phyloP scores from a whole-genome alignment of 2,888 invertebrate species.

The Tanypteryx hageni region DNA sequence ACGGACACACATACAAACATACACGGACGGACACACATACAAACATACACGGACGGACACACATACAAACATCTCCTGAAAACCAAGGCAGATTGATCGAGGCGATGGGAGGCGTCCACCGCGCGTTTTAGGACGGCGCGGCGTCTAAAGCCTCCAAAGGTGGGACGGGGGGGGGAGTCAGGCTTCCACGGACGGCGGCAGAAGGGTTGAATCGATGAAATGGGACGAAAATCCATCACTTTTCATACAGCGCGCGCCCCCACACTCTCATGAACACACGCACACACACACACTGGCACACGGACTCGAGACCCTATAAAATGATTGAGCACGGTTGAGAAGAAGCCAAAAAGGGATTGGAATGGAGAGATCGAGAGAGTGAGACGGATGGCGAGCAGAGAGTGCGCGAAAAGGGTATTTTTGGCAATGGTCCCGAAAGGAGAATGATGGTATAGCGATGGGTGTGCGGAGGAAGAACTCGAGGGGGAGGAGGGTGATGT shows the following conservation, averaged over 20 bases:
- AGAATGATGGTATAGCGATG: background rate
- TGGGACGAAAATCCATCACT: conserved; percentile 56
- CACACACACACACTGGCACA: background rate
- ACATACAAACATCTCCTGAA: no score
- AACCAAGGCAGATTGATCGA: no score
- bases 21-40: no score
- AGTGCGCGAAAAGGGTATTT: conserved; percentile 45
- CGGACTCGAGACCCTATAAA: background rate
- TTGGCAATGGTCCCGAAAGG: conserved; percentile 42
- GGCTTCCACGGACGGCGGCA: background rate
- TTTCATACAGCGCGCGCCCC: conserved; percentile 3
- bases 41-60: no score
- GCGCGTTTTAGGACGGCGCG: background rate
- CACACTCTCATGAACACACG: background rate
- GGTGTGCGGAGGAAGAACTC: background rate
- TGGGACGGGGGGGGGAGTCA: conserved; percentile 5
- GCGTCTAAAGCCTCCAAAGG: background rate
- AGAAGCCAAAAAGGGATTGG: conserved; percentile 38
- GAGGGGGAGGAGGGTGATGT: background rate
- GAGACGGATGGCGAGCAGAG: background rate
- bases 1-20: no score
- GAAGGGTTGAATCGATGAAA: conserved; percentile 51
- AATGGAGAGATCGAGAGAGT: background rate
- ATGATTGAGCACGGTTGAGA: conserved; percentile 34
- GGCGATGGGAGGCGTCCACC: no score